Conservation (phyloP, 1,140 invertebrate genomes). For the Acromyrmex heyeri region DNA sequence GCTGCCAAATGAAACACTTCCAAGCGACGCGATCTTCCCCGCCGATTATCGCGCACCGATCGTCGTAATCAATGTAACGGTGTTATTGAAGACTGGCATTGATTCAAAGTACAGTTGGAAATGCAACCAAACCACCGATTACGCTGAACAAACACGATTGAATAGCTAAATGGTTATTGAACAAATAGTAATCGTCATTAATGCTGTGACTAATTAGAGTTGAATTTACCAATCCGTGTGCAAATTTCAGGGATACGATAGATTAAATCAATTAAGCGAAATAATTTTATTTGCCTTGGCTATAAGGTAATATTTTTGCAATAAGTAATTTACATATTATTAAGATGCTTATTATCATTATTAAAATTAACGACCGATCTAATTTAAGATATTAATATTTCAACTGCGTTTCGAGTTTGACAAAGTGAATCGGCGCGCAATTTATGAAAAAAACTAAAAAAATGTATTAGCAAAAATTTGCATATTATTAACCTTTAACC, state of each 20-base stretch:
- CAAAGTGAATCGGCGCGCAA: too few relatives aligned
- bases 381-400: too few relatives aligned
- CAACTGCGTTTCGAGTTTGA: too few relatives aligned
- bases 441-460: too few relatives aligned
- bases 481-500: too few relatives aligned
- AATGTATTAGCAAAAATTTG: too few relatives aligned
- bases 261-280: too few relatives aligned
- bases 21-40: conserved; percentile 15
- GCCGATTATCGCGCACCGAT: conserved; percentile 27
- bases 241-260: not conserved
- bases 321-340: too few relatives aligned
- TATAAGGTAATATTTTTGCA: too few relatives aligned
- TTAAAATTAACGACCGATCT: too few relatives aligned
- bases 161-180: not conserved
- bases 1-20: conserved; percentile 21
- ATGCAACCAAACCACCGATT: not conserved
- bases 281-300: too few relatives aligned
- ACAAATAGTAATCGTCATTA: not conserved
- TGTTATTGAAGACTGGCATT: conserved; percentile 1
- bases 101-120: not conserved
- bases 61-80: conserved; percentile 13
- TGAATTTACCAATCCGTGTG: not conserved
- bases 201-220: not conserved
- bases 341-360: too few relatives aligned
- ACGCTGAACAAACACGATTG: not conserved